Percentiles rank a stretch among this genome's conserved stretches.
These are phyloP conservation scores for Caenorhabditis afra DNA, from an alignment of 2,888 invertebrate genomes.

Conservation along the genomic window DNA sequence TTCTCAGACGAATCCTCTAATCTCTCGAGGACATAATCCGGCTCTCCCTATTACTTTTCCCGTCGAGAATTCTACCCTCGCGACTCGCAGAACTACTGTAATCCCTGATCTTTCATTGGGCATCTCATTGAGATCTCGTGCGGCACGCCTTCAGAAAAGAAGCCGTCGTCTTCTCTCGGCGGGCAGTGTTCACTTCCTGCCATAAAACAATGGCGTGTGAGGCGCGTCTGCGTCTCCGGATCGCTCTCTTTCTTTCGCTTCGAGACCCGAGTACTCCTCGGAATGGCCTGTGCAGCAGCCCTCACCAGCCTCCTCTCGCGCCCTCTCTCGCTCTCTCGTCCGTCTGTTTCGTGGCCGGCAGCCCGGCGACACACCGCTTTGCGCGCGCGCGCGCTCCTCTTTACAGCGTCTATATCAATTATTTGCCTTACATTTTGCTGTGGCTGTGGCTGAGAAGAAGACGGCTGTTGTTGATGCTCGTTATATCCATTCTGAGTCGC, in stretches of 20 bases:
- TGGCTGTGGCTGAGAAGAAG: constrained; percentile 12
- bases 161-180: constrained; percentile 21
- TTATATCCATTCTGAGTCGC: constrained; percentile 21
- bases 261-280: constrained; percentile 43
- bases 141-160: not conserved
- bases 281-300: constrained; percentile 33
- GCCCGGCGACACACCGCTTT: constrained; percentile 27
- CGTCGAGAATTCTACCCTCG: not conserved
- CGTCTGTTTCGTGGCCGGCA: constrained; percentile 37
- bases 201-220: constrained; percentile 54
- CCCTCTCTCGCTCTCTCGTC: constrained; percentile 13
- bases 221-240: constrained; percentile 15
- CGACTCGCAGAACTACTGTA: not conserved
- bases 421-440: constrained; percentile 51
- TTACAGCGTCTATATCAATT: constrained; percentile 48
- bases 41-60: too few species aligned
- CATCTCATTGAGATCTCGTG: not conserved
- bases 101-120: not conserved
- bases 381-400: constrained; percentile 19
- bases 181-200: constrained; percentile 35
- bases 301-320: not conserved
- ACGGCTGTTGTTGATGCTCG: constrained; percentile 1
- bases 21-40: too few species aligned
- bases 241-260: constrained; percentile 22
- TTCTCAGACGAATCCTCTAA: too few species aligned